Evolutionary conservation across 2,797 vertebrate genomes (phyloP), one percentile per base, ranked within the genome.

Genomic region (Chelon labrosus): DNA sequence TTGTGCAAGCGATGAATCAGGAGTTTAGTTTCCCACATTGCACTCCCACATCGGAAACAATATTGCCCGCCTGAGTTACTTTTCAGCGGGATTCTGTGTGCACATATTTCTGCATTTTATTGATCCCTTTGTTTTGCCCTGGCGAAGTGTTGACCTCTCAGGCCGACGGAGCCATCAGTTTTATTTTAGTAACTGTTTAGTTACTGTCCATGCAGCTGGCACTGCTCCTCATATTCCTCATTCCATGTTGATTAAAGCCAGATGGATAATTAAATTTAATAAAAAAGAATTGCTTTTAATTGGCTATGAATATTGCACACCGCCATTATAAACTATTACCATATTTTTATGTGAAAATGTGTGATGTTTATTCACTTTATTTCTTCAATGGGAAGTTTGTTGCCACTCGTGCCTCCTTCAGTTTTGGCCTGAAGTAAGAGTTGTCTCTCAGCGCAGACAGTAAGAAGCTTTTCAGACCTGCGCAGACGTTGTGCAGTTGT

Each of bases 81-180:
- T 44, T 44, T 44, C 46, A 19, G 11, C n/a, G 8, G 7, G 10
- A 1, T 31, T 14, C 4, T 14, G 3, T 14, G 20, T 22, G 27
- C 50, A 12, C 17, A 16, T 55, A 14, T 39, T 31, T 16, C 10
- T 12, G 10, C 41, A 0, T 44, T 27, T 20, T 10, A 7, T 4
- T 5, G 14, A 56, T 3, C 12, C 4, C 10, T 7, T n/a, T 7
- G 14, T 44, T 31, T 20, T 22, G 2, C 3, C 12, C 22, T 1
- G 5, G 13, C 44, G 10, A 16, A 13, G 10, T 54, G 19, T 25
- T 41, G 53, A 35, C 41, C 41, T 38, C 19, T 19, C 10, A 25
- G 50, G 16, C 47, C 65, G 44, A 27, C 42, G 64, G 25, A 67
- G 61, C 67, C 46, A 37, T 9, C 46, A 2, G 16, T 44, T 16